These are phyloP conservation scores for Pandemis corylana DNA, from an alignment of 2,888 invertebrate species.

Conservation along the genomic window DNA sequence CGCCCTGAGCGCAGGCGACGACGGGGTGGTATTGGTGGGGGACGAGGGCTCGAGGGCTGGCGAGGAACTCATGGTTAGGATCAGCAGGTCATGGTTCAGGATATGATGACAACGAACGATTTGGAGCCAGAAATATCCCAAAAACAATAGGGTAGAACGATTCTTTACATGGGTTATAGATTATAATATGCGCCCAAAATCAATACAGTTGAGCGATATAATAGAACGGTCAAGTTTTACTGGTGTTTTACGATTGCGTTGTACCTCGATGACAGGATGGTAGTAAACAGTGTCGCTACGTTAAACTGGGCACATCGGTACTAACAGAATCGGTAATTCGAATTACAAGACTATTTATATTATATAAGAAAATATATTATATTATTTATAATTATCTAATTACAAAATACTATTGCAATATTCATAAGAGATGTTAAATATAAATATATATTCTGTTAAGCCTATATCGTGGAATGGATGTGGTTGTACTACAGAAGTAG, in stretches of 20 bases:
- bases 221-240: too few relatives aligned
- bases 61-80: constrained; percentile 77
- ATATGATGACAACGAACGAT: not conserved
- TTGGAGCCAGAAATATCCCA: not conserved
- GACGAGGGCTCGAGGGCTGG: constrained; percentile 80
- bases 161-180: not conserved
- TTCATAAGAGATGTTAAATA: constrained; percentile 33
- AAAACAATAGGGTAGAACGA: not conserved
- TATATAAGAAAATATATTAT: constrained; percentile 8
- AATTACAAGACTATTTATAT: not conserved
- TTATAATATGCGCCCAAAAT: not conserved
- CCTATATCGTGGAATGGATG: constrained; percentile 35
- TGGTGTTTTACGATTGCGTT: too few relatives aligned
- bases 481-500: not conserved
- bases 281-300: too few relatives aligned
- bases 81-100: constrained; percentile 62
- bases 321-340: not conserved
- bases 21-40: constrained; percentile 72
- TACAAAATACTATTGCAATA: constrained; percentile 35
- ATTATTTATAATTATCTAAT: constrained; percentile 18
- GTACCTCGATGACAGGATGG: too few relatives aligned
- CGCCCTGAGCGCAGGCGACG: constrained; percentile 69
- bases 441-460: constrained; percentile 26
- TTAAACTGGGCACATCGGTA: constrained; percentile 1
- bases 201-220: not conserved